Evolutionary conservation across 35 echinoderm and acorn worm species (phyloP).

Genomic region (Anneissia japonica): DNA sequence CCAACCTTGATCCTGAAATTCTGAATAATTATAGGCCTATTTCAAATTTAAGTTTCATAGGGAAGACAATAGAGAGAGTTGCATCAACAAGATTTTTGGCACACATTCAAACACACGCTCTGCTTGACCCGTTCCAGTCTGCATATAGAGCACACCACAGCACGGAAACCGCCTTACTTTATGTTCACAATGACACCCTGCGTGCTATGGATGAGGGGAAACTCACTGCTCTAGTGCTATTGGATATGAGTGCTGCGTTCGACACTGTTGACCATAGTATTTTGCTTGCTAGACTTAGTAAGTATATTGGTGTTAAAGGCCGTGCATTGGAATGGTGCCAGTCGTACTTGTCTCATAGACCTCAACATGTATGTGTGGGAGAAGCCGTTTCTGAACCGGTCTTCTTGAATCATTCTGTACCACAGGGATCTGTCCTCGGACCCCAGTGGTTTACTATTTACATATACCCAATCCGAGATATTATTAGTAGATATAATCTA

Average conservation of each 20-base stretch:
- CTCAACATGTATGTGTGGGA: slow-evolving; percentile 35
- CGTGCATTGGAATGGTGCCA: slow-evolving; percentile 40
- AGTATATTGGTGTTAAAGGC: slow-evolving; percentile 39
- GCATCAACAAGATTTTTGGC: neutral
- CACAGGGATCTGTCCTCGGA: slow-evolving; percentile 49
- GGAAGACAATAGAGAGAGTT: slow-evolving; percentile 14
- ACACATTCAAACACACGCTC: slow-evolving; percentile 22
- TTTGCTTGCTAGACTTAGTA: neutral
- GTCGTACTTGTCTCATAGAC: slow-evolving; percentile 52
- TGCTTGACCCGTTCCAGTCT: slow-evolving; percentile 50
- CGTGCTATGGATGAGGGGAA: slow-evolving; percentile 22
- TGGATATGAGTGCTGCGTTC: neutral
- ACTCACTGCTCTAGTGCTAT: slow-evolving; percentile 28
- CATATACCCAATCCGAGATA: slow-evolving; percentile 29
- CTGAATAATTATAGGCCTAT: slow-evolving; percentile 30
- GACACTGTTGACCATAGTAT: neutral
- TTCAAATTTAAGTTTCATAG: slow-evolving; percentile 15
- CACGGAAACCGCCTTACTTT: slow-evolving; percentile 31
- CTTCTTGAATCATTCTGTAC: slow-evolving; percentile 34
- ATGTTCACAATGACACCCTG: slow-evolving; percentile 37
- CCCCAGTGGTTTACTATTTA: slow-evolving; percentile 43
- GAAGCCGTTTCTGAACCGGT: slow-evolving; percentile 22
- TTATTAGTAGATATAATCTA: slow-evolving; percentile 39
- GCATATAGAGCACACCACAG: slow-evolving; percentile 27
- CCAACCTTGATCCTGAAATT: slow-evolving; percentile 9